Evolutionary conservation across 2,888 invertebrate genomes (phyloP), one percentile per base, ranked within the genome.

Genomic region (Pseudococcus jackbeardsleyi): DNA sequence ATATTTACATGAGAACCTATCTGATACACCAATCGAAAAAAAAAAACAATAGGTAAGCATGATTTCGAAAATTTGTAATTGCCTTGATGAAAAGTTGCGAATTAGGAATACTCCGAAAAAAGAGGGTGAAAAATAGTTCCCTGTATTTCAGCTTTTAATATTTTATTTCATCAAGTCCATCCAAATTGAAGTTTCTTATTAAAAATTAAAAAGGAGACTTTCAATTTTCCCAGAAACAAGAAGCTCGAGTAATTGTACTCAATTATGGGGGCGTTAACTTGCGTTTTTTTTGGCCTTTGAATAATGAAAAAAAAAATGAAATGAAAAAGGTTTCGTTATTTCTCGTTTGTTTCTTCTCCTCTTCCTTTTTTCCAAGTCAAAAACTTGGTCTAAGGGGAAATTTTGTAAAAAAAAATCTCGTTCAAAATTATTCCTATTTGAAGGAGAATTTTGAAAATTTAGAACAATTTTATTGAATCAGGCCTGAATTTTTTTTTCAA

Each of bases 231-330:
- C 0, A n/a, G 59, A 59, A 59, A 59, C 59, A n/a, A 19, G 19
- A 59, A 19, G n/a, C 19, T 19, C 19, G 4, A 59, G 19, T 59
- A 59, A 59, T 59, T n/a, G 59, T n/a, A 59, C 59, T 59, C 19
- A n/a, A 59, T 59, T 59, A 59, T 59, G 19, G 59, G 59, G 59
- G 19, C 59, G 59, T 59, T 59, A n/a, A n/a, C 59, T 19, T 59
- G 5, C 9, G n/a, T n/a, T n/a, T n/a, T 59, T 59, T 19, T 59
- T 59, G n/a, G 59, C n/a, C 59, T 59, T 2, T 59, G 8, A 59
- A 19, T 59, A 5, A 2, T 59, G n/a, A 50, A 50, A 50, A 11
- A 46, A 46, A 46, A 46, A 9, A 50, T 50, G 15, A 50, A 12
- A 12, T 50, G 50, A 15, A 50, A 15, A 50, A 12, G 15, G 50